Conservation (phyloP, 2,113 vertebrate species). For the Takifugu flavidus region DNA sequence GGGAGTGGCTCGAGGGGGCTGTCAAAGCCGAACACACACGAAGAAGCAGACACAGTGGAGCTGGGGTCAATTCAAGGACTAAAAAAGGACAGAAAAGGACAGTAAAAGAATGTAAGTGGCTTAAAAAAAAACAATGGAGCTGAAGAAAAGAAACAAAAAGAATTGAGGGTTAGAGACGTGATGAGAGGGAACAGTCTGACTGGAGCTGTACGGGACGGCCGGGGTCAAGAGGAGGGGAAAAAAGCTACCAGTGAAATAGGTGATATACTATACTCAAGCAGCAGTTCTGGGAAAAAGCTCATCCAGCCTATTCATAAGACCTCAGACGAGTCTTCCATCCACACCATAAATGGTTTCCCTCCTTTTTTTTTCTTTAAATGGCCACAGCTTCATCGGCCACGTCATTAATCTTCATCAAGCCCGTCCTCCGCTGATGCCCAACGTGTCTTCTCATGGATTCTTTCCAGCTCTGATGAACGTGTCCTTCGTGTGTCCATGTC, state of each 20-base stretch:
- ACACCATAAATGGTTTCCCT: not conserved
- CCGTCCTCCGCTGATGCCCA: not conserved
- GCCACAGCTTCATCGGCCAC: too few relatives aligned
- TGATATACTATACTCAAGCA: constrained; percentile 19
- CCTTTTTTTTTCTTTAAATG: too few relatives aligned
- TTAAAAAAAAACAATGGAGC: constrained; percentile 39
- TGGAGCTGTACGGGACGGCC: constrained; percentile 33
- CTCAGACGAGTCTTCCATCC: not conserved
- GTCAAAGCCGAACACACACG: constrained; percentile 41
- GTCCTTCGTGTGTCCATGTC: not conserved
- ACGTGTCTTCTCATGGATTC: not conserved
- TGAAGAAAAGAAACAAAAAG: constrained; percentile 16
- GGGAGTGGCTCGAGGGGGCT: constrained; percentile 45
- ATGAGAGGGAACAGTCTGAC: constrained; percentile 54
- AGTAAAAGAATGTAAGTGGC: constrained; percentile 32
- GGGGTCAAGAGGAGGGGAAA: constrained; percentile 45
- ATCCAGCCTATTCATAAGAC: too few relatives aligned
- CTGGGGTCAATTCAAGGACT: constrained; percentile 40
- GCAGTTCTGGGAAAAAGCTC: not conserved
- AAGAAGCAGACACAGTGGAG: constrained; percentile 30
- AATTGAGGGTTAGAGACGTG: constrained; percentile 33
- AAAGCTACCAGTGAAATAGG: constrained; percentile 31
- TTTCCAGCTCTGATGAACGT: not conserved
- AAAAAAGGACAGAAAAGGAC: constrained; percentile 40
- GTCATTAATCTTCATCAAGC: not conserved